Evolutionary conservation across 2,888 invertebrate species (phyloP), one percentile per base, ranked within the genome.

Genomic region (Venustoraphidia nigricollis): DNA sequence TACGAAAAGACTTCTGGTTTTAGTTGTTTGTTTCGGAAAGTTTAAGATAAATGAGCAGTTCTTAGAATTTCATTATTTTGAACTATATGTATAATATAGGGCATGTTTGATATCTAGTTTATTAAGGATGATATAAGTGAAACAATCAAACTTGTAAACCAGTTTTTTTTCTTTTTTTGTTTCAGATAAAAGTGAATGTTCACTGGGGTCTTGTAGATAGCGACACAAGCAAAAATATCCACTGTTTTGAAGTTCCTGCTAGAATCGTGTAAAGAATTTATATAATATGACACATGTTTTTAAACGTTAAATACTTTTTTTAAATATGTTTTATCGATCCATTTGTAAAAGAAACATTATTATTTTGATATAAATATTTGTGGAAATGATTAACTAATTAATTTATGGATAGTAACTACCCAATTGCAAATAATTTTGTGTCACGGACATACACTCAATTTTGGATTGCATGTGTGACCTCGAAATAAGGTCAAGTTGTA

Each of bases 161-260:
- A 39, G 48, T 10, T 41, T 9, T 46, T 50, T 52, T 55, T 10
- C 40, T 9, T 46, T 50, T 52, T 55, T 62, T 65, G 13, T 76
- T 75, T 56, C 72, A 79, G 59, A 61, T 85, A 3, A 62, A 66
- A 17, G 58, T 75, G n/a, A 66, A 64, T 9, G 81, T 86, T 0
- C 75, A 77, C 53, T 86, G 84, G 81, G 75, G 71, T 1, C 62
- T 86, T 44, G 62, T 61, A 27, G 64, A 60, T 2, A 54, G 66
- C 14, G 60, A 63, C 4, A 27, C 27, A 27, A 58, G 70, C 2
- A 66, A 70, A 8, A 67, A 73, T 49, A 59, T 78, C 1, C 58
- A 71, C 13, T 86, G 86, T 59, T 86, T 86, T 65, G 75, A 79
- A 65, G 72, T 83, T 39, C 77, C 77, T 3, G 79, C 79, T n/a